A percentile compares a stretch with the other conserved stretches of the same genome.
Conservation (phyloP, 2,113 vertebrate species). For the Falco punctatus region DNA sequence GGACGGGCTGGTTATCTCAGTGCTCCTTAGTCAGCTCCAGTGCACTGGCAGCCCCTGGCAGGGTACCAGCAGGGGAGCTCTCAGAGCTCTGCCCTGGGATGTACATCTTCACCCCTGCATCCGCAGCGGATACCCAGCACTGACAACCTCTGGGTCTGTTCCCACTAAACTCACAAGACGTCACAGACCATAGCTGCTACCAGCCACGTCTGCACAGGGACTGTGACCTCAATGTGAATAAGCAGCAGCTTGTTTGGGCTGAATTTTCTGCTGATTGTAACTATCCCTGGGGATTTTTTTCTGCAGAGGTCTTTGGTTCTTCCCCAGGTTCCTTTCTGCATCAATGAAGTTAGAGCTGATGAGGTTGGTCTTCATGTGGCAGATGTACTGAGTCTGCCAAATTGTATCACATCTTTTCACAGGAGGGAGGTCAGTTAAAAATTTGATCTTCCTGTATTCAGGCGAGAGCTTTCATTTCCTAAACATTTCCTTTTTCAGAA, state of each 20-base stretch:
- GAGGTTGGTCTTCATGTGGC: background rate
- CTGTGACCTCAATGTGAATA: background rate
- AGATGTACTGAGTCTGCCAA: background rate
- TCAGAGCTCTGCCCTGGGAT: background rate
- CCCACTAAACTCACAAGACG: background rate
- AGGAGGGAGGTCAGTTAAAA: background rate
- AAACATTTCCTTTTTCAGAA: background rate
- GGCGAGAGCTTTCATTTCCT: background rate
- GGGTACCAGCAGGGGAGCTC: fast-evolving
- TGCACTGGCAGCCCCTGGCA: background rate
- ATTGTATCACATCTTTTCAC: background rate
- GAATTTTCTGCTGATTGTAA: background rate
- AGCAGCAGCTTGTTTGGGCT: background rate
- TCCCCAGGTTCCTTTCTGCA: background rate
- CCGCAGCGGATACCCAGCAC: fast-evolving
- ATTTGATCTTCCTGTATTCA: background rate
- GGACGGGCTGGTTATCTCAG: background rate
- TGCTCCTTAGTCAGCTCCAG: background rate
- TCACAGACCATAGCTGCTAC: background rate
- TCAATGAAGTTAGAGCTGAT: background rate
- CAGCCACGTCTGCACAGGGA: background rate
- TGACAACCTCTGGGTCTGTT: background rate
- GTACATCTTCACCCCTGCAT: background rate
- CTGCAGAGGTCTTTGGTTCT: background rate
- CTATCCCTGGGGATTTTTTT: background rate